phyloP scores from a whole-genome alignment of 2,888 invertebrate species.

The Spatulosminthurus flaviceps region DNA sequence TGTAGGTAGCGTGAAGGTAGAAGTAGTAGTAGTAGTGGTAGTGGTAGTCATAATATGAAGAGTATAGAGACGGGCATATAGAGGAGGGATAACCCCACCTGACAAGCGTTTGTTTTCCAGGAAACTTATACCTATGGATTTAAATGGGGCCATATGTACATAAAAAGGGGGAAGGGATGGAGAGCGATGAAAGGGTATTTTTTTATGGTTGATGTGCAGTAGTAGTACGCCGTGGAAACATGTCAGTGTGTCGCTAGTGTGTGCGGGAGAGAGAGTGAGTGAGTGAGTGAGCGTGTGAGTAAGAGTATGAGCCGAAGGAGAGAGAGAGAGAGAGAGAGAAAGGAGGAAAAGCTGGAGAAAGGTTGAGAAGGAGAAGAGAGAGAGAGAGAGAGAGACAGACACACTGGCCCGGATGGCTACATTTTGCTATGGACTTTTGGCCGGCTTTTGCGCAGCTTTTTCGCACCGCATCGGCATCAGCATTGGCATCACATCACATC shows the following conservation, averaged over 20 bases:
- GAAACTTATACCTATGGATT: too few species aligned
- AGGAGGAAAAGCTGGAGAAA: conserved; percentile 16
- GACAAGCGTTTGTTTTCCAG: too few species aligned
- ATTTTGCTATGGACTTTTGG: conserved; percentile 36
- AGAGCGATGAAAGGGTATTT: not conserved
- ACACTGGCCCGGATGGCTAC: not conserved
- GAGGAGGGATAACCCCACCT: too few species aligned
- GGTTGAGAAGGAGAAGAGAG: conserved; percentile 24
- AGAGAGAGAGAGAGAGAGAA: conserved; percentile 15
- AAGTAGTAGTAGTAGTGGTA: too few species aligned
- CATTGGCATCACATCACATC: conserved; percentile 43
- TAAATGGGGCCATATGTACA: too few species aligned
- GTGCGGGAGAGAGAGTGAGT: conserved; percentile 34
- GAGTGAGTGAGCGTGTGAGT: conserved; percentile 45
- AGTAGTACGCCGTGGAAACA: not conserved
- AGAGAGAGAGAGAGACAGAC: conserved; percentile 27
- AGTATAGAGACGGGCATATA: too few species aligned
- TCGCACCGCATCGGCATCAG: conserved; percentile 47
- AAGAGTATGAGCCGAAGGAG: conserved; percentile 39
- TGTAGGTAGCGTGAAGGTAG: too few species aligned
- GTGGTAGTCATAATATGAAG: too few species aligned
- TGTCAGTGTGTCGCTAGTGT: conserved; percentile 28
- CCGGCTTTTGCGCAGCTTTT: conserved; percentile 51
- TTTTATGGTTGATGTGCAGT: not conserved
- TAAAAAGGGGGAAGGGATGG: not conserved